Evolutionary conservation across 2,888 invertebrate species (phyloP), one percentile per base, ranked within the genome.

Genomic region (Eristalinus aeneus): DNA sequence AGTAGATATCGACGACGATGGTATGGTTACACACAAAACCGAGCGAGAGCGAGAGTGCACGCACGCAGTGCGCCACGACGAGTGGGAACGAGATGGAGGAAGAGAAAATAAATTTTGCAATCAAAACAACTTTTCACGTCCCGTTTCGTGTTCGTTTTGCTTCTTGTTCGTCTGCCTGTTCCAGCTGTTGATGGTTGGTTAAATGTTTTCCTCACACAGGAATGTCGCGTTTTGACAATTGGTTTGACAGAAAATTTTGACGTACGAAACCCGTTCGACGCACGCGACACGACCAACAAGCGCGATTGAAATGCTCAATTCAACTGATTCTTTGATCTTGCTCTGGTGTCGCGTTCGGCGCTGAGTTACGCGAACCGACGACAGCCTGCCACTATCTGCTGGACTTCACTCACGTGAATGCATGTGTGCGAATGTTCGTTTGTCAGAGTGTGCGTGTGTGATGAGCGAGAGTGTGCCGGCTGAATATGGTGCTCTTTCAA

Each of bases 81-180:
- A 46, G 46, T 46, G 46, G 6, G 46, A 46, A 16, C 46, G 46
- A 46, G 46, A 46, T n/a, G 8, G 46, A 39, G 39, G 16, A 8
- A 16, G 46, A 16, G 8, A 46, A 71, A 31, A 65, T 23, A 75
- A 72, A 72, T 85, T 85, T 85, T 77, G 85, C 85, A 85, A 85
- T 81, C 81, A 81, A 85, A 85, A 85, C 85, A 85, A 85, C 81
- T 85, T 81, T 81, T 83, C 68, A 60, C 67, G 72, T 78, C 72
- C 63, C 46, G 63, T 64, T 72, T 61, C 58, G 22, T 79, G n/a
- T 76, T 61, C 67, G 34, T 23, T 56, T 64, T 27, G 2, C 68
- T 36, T 22, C 36, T 12, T 53, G 5, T 20, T 32, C 39, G 32
- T 53, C n/a, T 32, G 8, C 22, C 31, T 53, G 54, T 56, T 16